Evolutionary conservation across 2,888 invertebrate species (phyloP), one percentile per base, ranked within the genome.

Genomic region (Apocheima hispidaria): DNA sequence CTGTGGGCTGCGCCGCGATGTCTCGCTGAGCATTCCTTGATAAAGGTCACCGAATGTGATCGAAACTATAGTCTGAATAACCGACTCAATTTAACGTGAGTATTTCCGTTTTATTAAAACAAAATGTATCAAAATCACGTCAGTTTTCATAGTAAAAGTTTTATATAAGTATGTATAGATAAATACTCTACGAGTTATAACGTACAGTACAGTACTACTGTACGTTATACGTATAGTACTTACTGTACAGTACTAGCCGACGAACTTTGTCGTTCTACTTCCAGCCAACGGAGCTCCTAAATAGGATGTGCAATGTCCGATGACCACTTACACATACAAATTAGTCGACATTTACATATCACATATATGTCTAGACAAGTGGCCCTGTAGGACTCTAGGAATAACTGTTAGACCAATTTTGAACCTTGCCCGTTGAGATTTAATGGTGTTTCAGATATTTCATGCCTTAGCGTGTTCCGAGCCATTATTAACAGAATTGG

Each of bases 271-370:
- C 38, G 50, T 38, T 46, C 51, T 38, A 61, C 51, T 40, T 54
- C 33, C 23, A 57, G 46, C 56, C 56, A 62, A 57, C 48, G 41
- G 52, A 48, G 48, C 35, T 50, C 73, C 73, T 77, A 71, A 78
- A 74, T 71, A 66, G 77, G 70, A 66, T 67, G 61, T 65, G 63
- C 67, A 55, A 69, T 73, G 74, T 77, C 77, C 75, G 79, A 60
- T 52, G 58, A 66, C 71, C 49, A 57, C 35, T 49, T 63, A 54
- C 65, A 68, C 75, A 78, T 80, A 79, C 75, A 75, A 79, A 78
- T 78, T 59, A 65, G 63, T 63, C 52, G 16, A 40, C 56, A 71
- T 69, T 68, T 66, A 53, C 70, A 68, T 72, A 58, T 46, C 56
- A 55, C 57, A 64, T 35, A 18, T 23, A 53, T 46, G 49, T 54